Evolutionary conservation across 1,140 invertebrate species (phyloP), one percentile per base, ranked within the genome.

Genomic region (Trachymyrmex septentrionalis): DNA sequence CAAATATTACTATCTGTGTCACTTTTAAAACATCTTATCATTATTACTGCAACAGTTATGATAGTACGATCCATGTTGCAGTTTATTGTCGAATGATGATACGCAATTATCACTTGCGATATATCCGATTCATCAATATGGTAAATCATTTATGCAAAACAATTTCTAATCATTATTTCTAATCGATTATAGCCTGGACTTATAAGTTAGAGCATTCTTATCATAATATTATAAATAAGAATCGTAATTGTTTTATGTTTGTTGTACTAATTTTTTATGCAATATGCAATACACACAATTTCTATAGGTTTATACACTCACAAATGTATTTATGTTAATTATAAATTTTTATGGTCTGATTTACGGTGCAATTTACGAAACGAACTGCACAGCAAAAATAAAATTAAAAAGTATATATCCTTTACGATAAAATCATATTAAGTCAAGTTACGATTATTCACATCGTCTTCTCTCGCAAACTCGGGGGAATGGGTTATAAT

Each of bases 121-220:
- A 55, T 16, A 16, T 2, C 6, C 27, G 16, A 27, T 4, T 73
- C 44, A 57, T 73, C 44, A 57, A 78, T 72, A 16, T 7, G 5
- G 12, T 14, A 10, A 50, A 69, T 69, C 5, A 19, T 88, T 80
- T 44, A 59, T 21, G 57, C 80, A 50, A 88, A 86, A 16, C 16
- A 10, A 34, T 30, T 27, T 81, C 19, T 64, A 57, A 71, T 55
- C 24, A 50, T 71, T 86, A 14, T 59, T 38, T 55, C 24, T 24
- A 57, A 24, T 24, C 19, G 16, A 7, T 27, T 69, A 21, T 63
- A 34, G 0, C 12, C 12, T 30, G 44, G 12, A n/a, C 19, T 63
- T 12, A 4, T 12, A 75, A 76, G 66, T 21, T 21, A 6, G 16
- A 24, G 24, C 7, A 14, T 10, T 63, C 64, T 67, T 67, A 85